Conservation (phyloP, 2,888 invertebrate genomes). For the Elysia crispata region DNA sequence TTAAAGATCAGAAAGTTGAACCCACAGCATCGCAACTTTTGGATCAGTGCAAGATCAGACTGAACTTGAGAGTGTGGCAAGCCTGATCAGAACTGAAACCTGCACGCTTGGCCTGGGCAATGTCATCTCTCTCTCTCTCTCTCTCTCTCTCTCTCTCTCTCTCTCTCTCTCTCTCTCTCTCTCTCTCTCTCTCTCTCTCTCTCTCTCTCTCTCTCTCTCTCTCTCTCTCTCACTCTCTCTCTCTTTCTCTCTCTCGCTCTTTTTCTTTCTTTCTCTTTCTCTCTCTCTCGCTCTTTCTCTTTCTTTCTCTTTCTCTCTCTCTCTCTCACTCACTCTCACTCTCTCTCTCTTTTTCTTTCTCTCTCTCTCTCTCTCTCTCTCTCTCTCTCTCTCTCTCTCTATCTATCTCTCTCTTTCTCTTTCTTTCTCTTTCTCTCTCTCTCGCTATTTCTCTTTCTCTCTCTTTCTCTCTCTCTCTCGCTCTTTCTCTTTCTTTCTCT, state of each 20-base stretch:
- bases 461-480: background rate
- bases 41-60: no score
- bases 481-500: background rate
- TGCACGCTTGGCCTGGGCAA: no score
- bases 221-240: constrained; percentile 2
- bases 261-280: background rate
- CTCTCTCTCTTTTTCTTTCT: background rate
- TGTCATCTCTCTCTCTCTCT: background rate
- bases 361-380: background rate
- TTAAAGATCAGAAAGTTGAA: no score
- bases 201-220: background rate
- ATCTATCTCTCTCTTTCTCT: no score
- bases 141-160: constrained; percentile 7
- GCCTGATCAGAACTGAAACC: no score
- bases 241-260: background rate
- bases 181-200: background rate
- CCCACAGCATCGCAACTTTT: no score
- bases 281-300: constrained; percentile 5
- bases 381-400: background rate
- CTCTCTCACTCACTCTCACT: no score
- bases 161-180: constrained; percentile 24
- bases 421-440: no score
- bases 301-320: no score
- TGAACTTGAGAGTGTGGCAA: no score
- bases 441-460: background rate